Evolutionary conservation across 2,797 vertebrate species (phyloP).

Genomic region (Rhinella marina): DNA sequence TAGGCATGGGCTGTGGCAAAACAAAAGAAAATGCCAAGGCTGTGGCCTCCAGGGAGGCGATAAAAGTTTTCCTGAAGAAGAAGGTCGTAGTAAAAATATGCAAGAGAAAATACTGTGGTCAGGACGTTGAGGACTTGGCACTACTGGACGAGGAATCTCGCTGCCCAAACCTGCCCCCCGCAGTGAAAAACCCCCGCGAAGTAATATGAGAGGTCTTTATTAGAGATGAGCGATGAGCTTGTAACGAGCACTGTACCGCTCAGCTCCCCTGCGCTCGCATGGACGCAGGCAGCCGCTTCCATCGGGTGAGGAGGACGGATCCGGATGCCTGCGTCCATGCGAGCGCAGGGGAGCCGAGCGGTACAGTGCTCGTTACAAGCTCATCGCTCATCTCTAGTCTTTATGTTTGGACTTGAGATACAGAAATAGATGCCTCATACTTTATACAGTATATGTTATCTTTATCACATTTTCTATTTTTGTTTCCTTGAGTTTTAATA

Average conservation of each 20-base stretch:
- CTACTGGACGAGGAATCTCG: slow-evolving; percentile 91
- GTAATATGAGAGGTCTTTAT: slow-evolving; percentile 69
- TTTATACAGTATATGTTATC: slow-evolving; percentile 75
- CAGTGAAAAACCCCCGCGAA: slow-evolving; percentile 88
- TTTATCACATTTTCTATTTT: slow-evolving; percentile 79
- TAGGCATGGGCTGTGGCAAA: slow-evolving; percentile 95
- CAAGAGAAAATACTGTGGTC: slow-evolving; percentile 87
- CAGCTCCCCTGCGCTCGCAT: no score
- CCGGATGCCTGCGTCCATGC: no score
- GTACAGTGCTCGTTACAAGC: no score
- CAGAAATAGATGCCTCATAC: slow-evolving; percentile 60
- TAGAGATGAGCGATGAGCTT: no score
- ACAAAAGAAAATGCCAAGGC: slow-evolving; percentile 90
- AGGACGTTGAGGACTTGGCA: slow-evolving; percentile 92
- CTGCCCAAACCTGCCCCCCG: slow-evolving; percentile 89
- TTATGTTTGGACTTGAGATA: neutral
- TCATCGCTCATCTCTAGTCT: no score
- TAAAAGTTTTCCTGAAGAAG: slow-evolving; percentile 94
- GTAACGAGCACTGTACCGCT: no score
- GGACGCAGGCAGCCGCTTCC: no score
- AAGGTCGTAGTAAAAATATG: slow-evolving; percentile 94
- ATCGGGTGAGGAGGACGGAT: no score
- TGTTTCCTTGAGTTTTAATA: slow-evolving; percentile 70
- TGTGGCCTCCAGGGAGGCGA: slow-evolving; percentile 94
- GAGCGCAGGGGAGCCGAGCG: no score